Conservation (phyloP, 64 coral and sea anemone species). For the Trachythela sp. region DNA sequence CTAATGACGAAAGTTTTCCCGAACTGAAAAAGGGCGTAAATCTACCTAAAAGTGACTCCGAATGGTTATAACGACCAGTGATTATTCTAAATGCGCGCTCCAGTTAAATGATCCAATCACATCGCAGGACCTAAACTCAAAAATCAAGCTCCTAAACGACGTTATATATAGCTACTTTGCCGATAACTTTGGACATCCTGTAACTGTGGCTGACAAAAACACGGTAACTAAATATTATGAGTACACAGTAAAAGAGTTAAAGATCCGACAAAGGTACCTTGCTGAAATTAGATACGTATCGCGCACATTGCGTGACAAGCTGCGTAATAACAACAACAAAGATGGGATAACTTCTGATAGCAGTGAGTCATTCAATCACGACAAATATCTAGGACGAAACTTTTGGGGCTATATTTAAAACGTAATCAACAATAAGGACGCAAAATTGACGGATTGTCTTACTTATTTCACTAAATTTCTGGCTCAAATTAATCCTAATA, state of each 20-base stretch:
- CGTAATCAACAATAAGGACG: background rate
- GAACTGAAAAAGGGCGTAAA: background rate
- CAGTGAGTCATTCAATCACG: background rate
- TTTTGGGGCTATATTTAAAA: conserved; percentile 7
- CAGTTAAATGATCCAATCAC: background rate
- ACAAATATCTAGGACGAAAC: background rate
- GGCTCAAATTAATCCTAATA: too few species aligned
- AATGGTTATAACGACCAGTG: background rate
- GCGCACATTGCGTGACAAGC: background rate
- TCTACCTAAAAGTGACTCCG: background rate
- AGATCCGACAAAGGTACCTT: background rate
- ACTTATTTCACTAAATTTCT: too few species aligned
- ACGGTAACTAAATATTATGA: background rate
- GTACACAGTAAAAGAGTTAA: background rate
- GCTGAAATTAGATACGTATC: background rate
- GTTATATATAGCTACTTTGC: background rate
- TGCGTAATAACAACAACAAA: background rate
- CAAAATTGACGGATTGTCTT: too few species aligned
- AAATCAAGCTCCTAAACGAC: background rate
- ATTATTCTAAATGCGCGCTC: background rate
- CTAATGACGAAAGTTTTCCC: background rate
- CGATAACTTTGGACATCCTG: background rate
- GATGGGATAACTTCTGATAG: background rate
- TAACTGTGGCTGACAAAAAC: background rate
- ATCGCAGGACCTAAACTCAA: background rate